Base-by-base conservation (phyloP, 2,113 vertebrate species). In the Oenanthe melanoleuca region DNA sequence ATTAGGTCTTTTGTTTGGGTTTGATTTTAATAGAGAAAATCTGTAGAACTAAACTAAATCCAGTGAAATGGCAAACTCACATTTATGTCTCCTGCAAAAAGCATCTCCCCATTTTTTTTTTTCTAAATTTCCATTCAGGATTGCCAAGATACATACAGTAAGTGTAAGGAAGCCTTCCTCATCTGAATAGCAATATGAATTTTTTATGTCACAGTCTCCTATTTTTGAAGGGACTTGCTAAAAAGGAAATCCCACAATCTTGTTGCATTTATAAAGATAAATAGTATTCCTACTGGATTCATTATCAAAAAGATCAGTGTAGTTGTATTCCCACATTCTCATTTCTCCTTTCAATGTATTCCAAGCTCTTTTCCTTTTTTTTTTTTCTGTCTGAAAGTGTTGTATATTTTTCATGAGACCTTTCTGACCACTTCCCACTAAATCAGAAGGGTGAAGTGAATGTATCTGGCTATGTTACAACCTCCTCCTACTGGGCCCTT, bases 381-480 rank as follows among this genome's bases (percentile, higher is more conserved):
- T 37, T 95, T 95, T 95, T 90, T 18, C 7, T 3, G 65, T 70
- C 56, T 86, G 44, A 33, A 96, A 93, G 97, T 97, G 97, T 97
- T 98, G 96, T 96, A 33, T 98, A 97, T 80, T 96, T 97, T 96
- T 90, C 95, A 80, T 31, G 47, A 72, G 70, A 95, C 69, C 92
- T 97, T 90, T 96, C 79, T 97, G 97, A 97, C 96, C 96, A 88
- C 19, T 96, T 98, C 96, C 96, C 96, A 94, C 87, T 97, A 96
- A 97, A 97, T 96, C 77, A 92, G 63, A 66, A 95, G 86, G 53
- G 45, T 82, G 65, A 97, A 96, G 70, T 75, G 75, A 88, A 64
- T 2, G 0, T 81, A 45, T 91, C 67, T 80, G 86, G 53, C 64
- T 84, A 9, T 26, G 33, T 85, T 80, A 71, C 73, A 96, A 21